Evolutionary conservation across 35 echinoderm and acorn worm genomes (phyloP).

Genomic region (Amphiura filiformis): DNA sequence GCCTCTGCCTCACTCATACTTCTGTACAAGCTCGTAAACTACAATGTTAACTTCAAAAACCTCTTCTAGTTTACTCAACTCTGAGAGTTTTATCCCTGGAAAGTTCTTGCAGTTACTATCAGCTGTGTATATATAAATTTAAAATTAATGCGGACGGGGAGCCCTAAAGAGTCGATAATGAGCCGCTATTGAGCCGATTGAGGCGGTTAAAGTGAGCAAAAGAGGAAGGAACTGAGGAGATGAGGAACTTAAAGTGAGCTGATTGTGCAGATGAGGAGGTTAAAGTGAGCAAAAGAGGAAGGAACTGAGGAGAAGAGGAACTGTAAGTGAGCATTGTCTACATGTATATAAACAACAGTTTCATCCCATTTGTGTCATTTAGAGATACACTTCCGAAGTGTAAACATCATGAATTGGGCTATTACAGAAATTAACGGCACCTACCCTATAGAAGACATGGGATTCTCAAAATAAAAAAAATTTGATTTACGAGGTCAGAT

Average conservation of each 20-base stretch:
- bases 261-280: too few species aligned
- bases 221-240: too few species aligned
- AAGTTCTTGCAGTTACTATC: not conserved
- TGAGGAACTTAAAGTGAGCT: too few species aligned
- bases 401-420: not conserved
- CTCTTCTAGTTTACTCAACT: constrained; percentile 22
- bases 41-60: constrained; percentile 29
- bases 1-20: too few species aligned
- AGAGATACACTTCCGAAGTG: not conserved
- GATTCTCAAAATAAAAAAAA: too few species aligned
- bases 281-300: not conserved
- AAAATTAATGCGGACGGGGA: not conserved
- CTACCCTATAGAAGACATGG: too few species aligned
- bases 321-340: not conserved
- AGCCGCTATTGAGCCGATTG: too few species aligned
- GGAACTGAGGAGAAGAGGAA: not conserved
- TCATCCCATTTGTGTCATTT: not conserved
- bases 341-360: not conserved
- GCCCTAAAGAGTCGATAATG: not conserved
- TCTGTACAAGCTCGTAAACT: constrained; percentile 12
- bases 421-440: too few species aligned
- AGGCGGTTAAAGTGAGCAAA: not conserved
- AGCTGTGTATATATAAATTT: not conserved
- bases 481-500: too few species aligned
- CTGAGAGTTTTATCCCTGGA: not conserved